These are phyloP conservation scores for Streblospio benedicti DNA, from an alignment of 1,140 invertebrate species.

Conservation along the genomic window DNA sequence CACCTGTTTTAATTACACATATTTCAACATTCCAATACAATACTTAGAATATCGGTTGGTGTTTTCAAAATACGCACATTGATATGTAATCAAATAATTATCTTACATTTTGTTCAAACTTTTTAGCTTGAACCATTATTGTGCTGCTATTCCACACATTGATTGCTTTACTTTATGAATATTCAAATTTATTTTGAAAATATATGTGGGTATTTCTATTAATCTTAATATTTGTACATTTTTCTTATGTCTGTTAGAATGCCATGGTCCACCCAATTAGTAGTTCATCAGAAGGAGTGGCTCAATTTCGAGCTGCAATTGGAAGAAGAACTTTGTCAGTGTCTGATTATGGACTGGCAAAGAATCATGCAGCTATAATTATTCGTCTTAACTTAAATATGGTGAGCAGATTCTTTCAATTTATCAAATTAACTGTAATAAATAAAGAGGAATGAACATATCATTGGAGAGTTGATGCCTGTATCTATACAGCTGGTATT, in stretches of 20 bases:
- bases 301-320: constrained; percentile 28
- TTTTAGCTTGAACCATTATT: not conserved
- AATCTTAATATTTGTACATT: not conserved
- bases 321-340: constrained; percentile 23
- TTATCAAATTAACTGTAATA: too few relatives aligned
- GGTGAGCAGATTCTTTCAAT: constrained; percentile 23
- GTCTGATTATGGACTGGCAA: constrained; percentile 31
- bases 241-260: not conserved
- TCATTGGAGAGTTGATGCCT: too few relatives aligned
- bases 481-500: too few relatives aligned
- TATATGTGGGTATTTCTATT: not conserved
- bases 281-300: constrained; percentile 24
- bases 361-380: constrained; percentile 26
- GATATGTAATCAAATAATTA: not conserved
- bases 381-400: constrained; percentile 26
- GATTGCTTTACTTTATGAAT: not conserved
- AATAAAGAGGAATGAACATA: too few relatives aligned
- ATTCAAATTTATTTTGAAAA: not conserved
- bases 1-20: not conserved
- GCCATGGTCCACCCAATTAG: constrained; percentile 18
- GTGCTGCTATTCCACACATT: not conserved
- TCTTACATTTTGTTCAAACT: not conserved
- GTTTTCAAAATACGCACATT: not conserved
- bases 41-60: not conserved
- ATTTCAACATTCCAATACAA: not conserved